phyloP scores from a whole-genome alignment of 2,797 vertebrate species.

The Sebastes diploproa region DNA sequence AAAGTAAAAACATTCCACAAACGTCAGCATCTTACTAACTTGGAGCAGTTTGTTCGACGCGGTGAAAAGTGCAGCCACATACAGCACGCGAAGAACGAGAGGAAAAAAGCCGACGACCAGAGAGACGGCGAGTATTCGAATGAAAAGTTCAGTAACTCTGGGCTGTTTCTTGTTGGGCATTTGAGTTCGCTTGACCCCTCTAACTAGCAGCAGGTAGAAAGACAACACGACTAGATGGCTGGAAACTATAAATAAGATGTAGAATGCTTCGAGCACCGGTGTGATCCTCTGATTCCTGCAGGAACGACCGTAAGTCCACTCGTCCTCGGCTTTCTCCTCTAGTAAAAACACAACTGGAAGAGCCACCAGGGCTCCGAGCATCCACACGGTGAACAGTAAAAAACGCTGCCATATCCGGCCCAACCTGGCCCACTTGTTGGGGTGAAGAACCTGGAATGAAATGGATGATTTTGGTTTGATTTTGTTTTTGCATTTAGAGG shows the following conservation, averaged over 20 bases:
- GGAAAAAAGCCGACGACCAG: not conserved
- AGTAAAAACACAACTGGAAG: slow-evolving; percentile 20
- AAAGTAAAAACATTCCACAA: slow-evolving; percentile 35
- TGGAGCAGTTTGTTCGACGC: fast-evolving
- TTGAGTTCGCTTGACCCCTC: not conserved
- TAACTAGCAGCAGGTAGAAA: slow-evolving; percentile 20
- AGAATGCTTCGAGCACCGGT: not conserved
- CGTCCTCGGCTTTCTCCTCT: not conserved
- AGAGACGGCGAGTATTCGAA: not conserved
- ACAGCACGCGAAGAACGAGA: not conserved
- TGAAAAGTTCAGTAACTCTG: not conserved
- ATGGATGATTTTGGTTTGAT: not conserved
- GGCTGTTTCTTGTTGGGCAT: not conserved
- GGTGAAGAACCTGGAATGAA: slow-evolving; percentile 33
- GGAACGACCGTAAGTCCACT: fast-evolving
- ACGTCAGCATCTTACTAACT: not conserved
- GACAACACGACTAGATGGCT: not conserved
- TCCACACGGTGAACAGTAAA: slow-evolving; percentile 22
- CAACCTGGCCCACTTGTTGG: slow-evolving; percentile 14
- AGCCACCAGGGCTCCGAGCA: slow-evolving; percentile 13
- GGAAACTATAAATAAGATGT: not conserved
- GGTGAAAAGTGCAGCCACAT: not conserved
- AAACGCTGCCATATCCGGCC: slow-evolving; percentile 10
- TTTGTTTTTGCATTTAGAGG: not conserved
- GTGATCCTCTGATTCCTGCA: not conserved